Evolutionary conservation across 92 coral and sea anemone genomes (phyloP).

Genomic region (Palythoa grandiflora): DNA sequence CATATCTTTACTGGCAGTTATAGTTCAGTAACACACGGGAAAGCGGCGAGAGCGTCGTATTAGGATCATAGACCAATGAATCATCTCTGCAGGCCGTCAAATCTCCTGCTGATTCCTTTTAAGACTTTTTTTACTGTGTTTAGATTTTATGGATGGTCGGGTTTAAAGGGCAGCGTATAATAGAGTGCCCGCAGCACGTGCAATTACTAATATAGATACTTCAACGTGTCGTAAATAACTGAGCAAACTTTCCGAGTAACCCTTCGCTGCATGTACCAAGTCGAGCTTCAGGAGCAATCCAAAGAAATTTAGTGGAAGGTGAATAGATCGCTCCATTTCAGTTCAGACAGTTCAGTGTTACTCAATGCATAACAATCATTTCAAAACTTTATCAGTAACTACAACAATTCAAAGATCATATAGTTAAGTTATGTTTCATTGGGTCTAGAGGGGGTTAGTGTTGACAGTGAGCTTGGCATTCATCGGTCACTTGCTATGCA

Average conservation of each 20-base stretch:
- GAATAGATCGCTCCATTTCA: background rate
- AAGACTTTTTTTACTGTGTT: conserved; percentile 2
- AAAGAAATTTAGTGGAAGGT: background rate
- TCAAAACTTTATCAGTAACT: background rate
- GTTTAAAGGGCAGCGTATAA: background rate
- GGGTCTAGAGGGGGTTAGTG: background rate
- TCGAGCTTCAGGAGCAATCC: background rate
- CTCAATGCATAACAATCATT: conserved; percentile 14
- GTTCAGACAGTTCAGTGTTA: background rate
- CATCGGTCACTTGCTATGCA: background rate
- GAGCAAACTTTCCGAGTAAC: background rate
- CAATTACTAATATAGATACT: background rate
- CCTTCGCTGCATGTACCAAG: background rate
- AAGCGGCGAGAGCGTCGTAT: background rate
- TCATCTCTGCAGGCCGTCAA: conserved; percentile 12
- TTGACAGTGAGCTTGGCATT: background rate
- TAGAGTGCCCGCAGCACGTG: conserved; percentile 23
- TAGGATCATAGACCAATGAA: background rate
- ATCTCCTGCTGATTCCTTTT: conserved; percentile 12
- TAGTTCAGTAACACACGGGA: background rate
- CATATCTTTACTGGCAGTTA: background rate
- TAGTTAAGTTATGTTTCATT: conserved; percentile 1
- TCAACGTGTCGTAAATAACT: conserved; percentile 2
- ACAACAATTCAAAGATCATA: background rate
- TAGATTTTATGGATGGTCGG: conserved; percentile 34